Evolutionary conservation across 1,140 invertebrate genomes (phyloP).

Genomic region (Saxidomus purpurata): DNA sequence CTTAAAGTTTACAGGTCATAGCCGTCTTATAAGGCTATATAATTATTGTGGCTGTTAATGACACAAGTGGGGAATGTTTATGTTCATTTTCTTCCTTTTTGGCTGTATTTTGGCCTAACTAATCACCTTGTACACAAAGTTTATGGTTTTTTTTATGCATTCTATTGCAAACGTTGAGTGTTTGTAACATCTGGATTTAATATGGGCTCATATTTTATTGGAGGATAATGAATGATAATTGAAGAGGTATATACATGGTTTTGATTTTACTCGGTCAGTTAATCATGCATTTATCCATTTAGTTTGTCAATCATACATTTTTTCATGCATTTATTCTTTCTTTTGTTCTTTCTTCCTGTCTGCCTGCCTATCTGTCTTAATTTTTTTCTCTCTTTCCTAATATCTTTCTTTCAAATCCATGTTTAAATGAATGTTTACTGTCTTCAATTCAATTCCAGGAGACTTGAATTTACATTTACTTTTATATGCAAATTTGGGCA

Average conservation of each 20-base stretch:
- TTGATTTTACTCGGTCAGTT: not conserved
- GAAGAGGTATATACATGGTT: no score
- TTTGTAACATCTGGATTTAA: not conserved
- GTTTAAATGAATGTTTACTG: no score
- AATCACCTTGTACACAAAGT: not conserved
- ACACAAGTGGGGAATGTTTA: constrained; percentile 17
- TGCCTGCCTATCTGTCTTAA: not conserved
- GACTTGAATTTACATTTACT: no score
- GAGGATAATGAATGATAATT: no score
- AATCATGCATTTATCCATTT: constrained; percentile 23
- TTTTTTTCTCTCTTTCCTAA: not conserved
- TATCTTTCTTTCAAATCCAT: no score
- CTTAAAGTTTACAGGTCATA: constrained; percentile 9
- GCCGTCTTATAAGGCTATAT: not conserved
- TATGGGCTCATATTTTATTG: no score
- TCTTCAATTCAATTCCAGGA: no score
- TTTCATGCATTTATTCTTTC: not conserved
- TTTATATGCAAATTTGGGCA: no score
- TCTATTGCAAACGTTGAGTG: not conserved
- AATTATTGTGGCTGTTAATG: constrained; percentile 12
- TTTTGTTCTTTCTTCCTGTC: not conserved
- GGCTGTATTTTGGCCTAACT: not conserved
- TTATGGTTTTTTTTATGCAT: not conserved
- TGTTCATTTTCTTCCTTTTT: not conserved
- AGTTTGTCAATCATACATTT: not conserved